Evolutionary conservation across 2,113 vertebrate genomes (phyloP), one percentile per base, ranked within the genome.

Genomic region (Formicarius rufipectus): DNA sequence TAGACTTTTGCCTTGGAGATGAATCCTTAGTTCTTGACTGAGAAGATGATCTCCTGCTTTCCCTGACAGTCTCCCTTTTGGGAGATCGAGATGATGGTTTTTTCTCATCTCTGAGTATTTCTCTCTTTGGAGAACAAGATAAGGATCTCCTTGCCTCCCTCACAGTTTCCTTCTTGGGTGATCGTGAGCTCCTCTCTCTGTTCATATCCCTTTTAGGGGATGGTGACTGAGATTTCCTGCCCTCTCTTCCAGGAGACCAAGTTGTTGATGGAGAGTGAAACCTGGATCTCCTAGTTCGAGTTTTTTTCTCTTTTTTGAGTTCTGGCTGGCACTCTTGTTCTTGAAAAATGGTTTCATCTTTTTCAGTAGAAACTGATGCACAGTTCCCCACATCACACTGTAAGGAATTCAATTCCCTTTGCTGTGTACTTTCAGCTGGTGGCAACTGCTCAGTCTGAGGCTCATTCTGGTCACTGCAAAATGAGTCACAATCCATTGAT

Each of bases 261-360:
- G 98, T 99, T 79, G 98, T 99, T 5, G 99, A 98, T 10, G 99
- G 98, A 19, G 99, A 99, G 93, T 99, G 99, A 97, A 99, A 99
- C 69, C 99, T 98, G 84, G 99, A 99, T 79, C 97, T 98, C 73
- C 98, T 97, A 49, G 97, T 97, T 90, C 98, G 97, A 69, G 96
- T 24, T 47, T 98, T 98, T 95, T 97, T 98, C 37, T 97, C 97
- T 90, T 96, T 97, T 79, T 96, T 97, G 78, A 64, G 30, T 62
- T 97, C 96, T 56, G 81, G 5, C 14, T 96, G 80, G 84, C 71
- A 93, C 89, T 98, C 98, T 62, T 79, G 84, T 71, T 88, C 94
- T 30, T 97, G 96, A 93, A 60, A 71, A 66, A 67, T 2, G 73
- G 31, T 69, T 97, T 97, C 96, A 87, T 60, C 92, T 76, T 97